Evolutionary conservation across 2,888 invertebrate genomes (phyloP), one percentile per base, ranked within the genome.

Genomic region (Aphidoletes aphidimyza): DNA sequence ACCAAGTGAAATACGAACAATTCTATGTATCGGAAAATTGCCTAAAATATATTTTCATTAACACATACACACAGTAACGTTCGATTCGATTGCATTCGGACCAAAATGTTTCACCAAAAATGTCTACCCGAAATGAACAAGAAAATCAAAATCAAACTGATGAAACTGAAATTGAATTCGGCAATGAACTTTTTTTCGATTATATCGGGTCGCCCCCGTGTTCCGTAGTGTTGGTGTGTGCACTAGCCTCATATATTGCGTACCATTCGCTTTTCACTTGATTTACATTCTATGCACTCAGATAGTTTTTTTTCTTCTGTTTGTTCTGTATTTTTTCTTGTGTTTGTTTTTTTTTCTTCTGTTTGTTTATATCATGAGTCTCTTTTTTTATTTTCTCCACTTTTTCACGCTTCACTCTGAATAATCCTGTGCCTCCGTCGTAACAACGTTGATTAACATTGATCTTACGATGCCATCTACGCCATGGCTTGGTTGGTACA

Each of bases 401-500:
- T n/a, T n/a, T n/a, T 54, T 54, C 54, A 17, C 54, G 22, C 54
- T 22, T 69, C 30, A 30, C 30, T 30, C 11, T 69, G 69, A 2
- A 47, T 17, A 47, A 19, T 47, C 30, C 54, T 26, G 69, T 69
- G 69, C 69, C 69, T 30, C 14, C n/a, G n/a, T n/a, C 99, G 88
- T 98, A 98, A 86, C 99, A 93, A 88, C 97, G 96, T 92, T 98
- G 98, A 88, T 98, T 97, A 49, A 98, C 94, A 89, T 99, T 99
- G 86, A 99, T 95, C 89, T 95, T 96, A 86, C 99, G 94, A 90
- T 99, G 98, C 99, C 99, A 99, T 88, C 98, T 90, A 91, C 99
- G 94, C 96, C 96, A 99, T 34, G 96, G 96, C 91, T 99, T 99
- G 84, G 98, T 99, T 14, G 99, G 99, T 11, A 99, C 99, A 91